Evolutionary conservation across 2,888 invertebrate species (phyloP).

Genomic region (Pemphredon lugubris): DNA sequence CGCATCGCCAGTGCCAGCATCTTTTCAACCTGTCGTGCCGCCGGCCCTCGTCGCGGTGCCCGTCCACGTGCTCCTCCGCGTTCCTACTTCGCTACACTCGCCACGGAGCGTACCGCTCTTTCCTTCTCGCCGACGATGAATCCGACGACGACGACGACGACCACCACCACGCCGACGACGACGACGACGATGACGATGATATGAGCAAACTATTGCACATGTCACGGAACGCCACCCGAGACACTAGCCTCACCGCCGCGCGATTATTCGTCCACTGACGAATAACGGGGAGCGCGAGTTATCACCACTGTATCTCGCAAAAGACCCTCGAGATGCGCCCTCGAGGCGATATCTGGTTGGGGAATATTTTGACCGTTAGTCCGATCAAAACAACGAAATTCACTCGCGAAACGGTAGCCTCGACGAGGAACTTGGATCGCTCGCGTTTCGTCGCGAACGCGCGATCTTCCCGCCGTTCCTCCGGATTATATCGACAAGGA

Average conservation of each 20-base stretch:
- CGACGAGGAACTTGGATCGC: background rate
- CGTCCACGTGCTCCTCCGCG: slow-evolving; percentile 58
- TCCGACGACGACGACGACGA: slow-evolving; percentile 23
- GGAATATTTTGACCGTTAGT: no score
- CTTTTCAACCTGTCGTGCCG: slow-evolving; percentile 75
- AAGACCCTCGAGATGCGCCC: background rate
- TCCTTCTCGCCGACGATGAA: slow-evolving; percentile 21
- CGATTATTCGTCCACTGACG: background rate
- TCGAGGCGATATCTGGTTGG: no score
- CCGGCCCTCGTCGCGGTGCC: slow-evolving; percentile 67
- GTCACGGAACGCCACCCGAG: slow-evolving; percentile 57
- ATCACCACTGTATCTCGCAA: background rate
- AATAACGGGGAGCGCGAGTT: background rate
- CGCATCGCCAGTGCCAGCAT: slow-evolving; percentile 80
- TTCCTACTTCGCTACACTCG: slow-evolving; percentile 43
- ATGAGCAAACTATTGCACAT: slow-evolving; percentile 56
- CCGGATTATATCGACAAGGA: background rate
- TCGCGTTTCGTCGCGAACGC: slow-evolving; percentile 4
- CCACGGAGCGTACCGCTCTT: slow-evolving; percentile 38
- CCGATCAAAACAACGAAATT: no score
- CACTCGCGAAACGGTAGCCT: slow-evolving; percentile 16
- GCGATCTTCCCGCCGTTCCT: background rate
- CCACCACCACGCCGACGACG: slow-evolving; percentile 20
- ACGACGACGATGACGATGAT: slow-evolving; percentile 33
- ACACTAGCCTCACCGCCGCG: background rate